Evolutionary conservation across 37 sponge, comb jelly and placozoan genomes (phyloP).

Genomic region (Geodia barretti): DNA sequence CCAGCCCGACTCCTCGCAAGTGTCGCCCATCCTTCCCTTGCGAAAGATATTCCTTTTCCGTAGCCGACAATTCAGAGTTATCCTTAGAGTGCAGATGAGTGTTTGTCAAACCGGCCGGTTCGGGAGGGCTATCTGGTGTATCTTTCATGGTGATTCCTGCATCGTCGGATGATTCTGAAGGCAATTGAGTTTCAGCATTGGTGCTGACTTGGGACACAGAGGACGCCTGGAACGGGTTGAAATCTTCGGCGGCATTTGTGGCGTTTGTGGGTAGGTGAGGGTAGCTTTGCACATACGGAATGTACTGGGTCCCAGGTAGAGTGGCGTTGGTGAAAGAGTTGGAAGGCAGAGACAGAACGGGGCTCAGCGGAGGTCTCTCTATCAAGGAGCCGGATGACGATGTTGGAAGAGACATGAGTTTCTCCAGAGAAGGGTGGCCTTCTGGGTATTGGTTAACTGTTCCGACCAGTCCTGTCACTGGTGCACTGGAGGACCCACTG

Average conservation of each 20-base stretch:
- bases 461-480: background rate
- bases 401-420: background rate
- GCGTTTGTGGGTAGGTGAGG: background rate
- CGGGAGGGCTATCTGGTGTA: background rate
- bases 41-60: background rate
- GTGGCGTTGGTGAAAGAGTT: background rate
- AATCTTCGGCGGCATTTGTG: background rate
- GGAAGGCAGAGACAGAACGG: background rate
- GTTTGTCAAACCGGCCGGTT: background rate
- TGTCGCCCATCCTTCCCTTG: background rate
- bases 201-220: background rate
- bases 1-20: background rate
- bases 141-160: background rate
- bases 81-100: background rate
- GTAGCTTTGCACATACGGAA: background rate
- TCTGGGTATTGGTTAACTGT: background rate
- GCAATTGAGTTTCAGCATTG: too few relatives aligned
- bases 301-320: background rate
- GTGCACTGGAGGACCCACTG: conserved; percentile 16
- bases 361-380: background rate
- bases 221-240: too few relatives aligned
- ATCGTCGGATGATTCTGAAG: background rate
- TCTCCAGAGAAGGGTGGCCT: background rate
- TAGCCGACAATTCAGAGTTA: too few relatives aligned
- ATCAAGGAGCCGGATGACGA: background rate